Conservation (phyloP, 2,888 invertebrate genomes). For the Mamestra brassicae region DNA sequence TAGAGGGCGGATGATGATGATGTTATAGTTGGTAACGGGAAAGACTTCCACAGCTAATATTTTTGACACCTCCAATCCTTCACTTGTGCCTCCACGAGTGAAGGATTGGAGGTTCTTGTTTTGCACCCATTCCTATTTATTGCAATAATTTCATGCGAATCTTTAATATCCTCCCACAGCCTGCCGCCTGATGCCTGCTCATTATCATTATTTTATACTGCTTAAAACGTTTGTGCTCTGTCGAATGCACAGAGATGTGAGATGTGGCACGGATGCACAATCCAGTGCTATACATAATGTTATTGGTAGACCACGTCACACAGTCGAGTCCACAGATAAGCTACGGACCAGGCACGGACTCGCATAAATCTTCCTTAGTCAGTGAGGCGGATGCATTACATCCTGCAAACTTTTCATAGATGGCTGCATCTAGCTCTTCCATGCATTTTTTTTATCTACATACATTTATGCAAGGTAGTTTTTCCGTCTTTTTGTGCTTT, state of each 20-base stretch:
- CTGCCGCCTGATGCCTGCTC: not conserved
- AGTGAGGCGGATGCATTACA: slow-evolving; percentile 3
- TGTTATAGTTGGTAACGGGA: not conserved
- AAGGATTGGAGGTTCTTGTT: not conserved
- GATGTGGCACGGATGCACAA: not conserved
- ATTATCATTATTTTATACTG: not conserved
- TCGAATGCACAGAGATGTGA: no score
- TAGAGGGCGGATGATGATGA: not conserved
- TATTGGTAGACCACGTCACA: not conserved
- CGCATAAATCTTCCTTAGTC: slow-evolving; percentile 10
- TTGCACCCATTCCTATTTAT: not conserved
- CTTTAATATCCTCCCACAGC: not conserved
- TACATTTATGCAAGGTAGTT: not conserved
- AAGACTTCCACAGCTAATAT: not conserved
- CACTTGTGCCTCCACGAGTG: not conserved
- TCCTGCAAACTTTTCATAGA: not conserved
- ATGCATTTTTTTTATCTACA: no score
- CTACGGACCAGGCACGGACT: not conserved
- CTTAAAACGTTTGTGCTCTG: no score
- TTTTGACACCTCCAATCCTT: not conserved
- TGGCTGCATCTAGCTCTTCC: not conserved
- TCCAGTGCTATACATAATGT: not conserved
- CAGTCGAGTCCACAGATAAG: not conserved
- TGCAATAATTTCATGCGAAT: not conserved
- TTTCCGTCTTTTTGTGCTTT: not conserved